Evolutionary conservation across 2,888 invertebrate genomes (phyloP).

Genomic region (Diarsia mendica): DNA sequence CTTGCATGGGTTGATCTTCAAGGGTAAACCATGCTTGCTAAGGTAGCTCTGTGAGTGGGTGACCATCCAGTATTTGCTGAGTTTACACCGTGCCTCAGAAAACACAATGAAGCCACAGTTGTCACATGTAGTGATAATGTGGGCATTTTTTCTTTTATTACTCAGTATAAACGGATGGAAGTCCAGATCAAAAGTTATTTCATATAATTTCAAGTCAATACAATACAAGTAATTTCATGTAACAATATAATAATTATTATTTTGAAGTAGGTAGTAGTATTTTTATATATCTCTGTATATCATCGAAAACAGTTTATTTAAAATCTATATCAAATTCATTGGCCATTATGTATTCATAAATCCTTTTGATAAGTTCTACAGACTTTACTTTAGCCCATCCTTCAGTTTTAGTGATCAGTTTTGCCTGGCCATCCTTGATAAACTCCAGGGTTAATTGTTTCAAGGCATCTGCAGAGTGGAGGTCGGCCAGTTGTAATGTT

Average conservation of each 20-base stretch:
- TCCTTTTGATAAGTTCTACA: slow-evolving; percentile 83
- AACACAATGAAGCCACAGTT: background rate
- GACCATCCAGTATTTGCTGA: background rate
- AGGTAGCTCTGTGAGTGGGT: background rate
- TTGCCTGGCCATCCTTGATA: slow-evolving; percentile 86
- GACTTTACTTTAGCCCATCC: slow-evolving; percentile 85
- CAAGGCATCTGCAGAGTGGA: slow-evolving; percentile 83
- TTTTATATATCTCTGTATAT: background rate
- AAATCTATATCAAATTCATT: slow-evolving; percentile 83
- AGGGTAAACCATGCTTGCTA: background rate
- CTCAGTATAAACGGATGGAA: background rate
- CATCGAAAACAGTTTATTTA: slow-evolving; percentile 60
- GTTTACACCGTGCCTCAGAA: background rate
- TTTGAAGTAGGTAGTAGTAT: background rate
- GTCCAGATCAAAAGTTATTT: background rate
- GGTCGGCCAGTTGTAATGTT: slow-evolving; percentile 84
- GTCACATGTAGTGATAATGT: background rate
- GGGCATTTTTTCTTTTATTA: background rate
- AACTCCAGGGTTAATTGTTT: slow-evolving; percentile 84
- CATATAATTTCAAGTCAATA: too few species aligned
- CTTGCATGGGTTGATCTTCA: too few species aligned
- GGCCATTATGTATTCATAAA: slow-evolving; percentile 85
- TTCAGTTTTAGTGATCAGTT: slow-evolving; percentile 84
- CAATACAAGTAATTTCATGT: background rate
- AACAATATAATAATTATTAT: slow-evolving; percentile 1